Evolutionary conservation across 53 echinoderm and acorn worm species (phyloP), one percentile per base, ranked within the genome.

Genomic region (Crossaster papposus): DNA sequence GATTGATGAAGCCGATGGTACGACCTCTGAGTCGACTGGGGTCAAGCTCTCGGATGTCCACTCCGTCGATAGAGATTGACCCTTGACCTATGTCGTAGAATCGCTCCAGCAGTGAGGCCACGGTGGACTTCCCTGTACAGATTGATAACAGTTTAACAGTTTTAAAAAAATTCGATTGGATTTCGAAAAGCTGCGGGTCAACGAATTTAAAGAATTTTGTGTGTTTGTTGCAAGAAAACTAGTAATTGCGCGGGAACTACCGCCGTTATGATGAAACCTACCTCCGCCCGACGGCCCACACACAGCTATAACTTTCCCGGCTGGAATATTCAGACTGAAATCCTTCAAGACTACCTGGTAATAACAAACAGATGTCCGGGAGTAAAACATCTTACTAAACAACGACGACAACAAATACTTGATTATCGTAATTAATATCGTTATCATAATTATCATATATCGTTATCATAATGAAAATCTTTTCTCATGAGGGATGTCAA

Each of bases 201-300:
- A n/a, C n/a, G n/a, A n/a, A n/a, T n/a, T n/a, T n/a, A n/a, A n/a
- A n/a, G n/a, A n/a, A n/a, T n/a, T n/a, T n/a, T n/a, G n/a, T n/a
- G n/a, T n/a, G n/a, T n/a, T n/a, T n/a, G n/a, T n/a, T n/a, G n/a
- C n/a, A n/a, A n/a, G n/a, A n/a, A n/a, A n/a, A n/a, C n/a, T n/a
- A 8, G 20, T 68, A 3, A 3, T 11, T 26, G 4, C 28, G 68
- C 11, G 6, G n/a, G 3, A 35, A 35, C 32, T 24, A 20, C 62
- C 28, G 68, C 22, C 28, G 28, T 12, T 68, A 62, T 18, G 3
- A 62, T 62, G n/a, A 20, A 54, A 81, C 91, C 86, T 82, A 88
- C 98, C 98, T 31, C 94, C 98, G 2, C 98, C 98, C 0, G 98
- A 97, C 4, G 95, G 95, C 9, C 98, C 98, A 70, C 95, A 95